Base-by-base conservation (phyloP, 2,797 vertebrate genomes). In the Oryzias dopingdopingensis region DNA sequence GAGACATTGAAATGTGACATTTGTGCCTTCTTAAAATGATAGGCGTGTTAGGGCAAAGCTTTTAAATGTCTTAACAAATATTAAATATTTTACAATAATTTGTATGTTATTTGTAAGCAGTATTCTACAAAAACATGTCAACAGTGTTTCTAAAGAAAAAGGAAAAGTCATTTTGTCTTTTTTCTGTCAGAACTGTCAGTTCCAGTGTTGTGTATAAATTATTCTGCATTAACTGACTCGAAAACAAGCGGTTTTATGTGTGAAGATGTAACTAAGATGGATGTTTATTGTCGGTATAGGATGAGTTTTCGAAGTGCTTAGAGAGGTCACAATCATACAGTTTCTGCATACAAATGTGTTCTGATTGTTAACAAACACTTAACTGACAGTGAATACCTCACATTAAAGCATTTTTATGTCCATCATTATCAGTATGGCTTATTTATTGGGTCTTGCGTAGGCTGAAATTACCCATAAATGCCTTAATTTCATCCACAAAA, bases 321-420 rank as follows among this genome's bases (percentile, higher is more conserved):
- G 57, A 63, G 47, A 59, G 59, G 81, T 73, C 58, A 56, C 32
- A 42, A 48, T 69, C 37, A 55, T 63, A 56, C 57, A 64, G 60
- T 63, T 53, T 76, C 52, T 68, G 41, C 29, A 57, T 59, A 22
- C 17, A 49, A 41, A 29, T 62, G 42, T 72, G 63, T 79, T 77
- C 52, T 16, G 60, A 67, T 75, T 66, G 71, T 86, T 86, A 59
- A 69, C 44, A 58, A 61, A 57, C 65, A 79, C 68, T 51, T 67
- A 62, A 75, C 56, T 58, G 76, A 57, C 66, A 74, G 66, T 68
- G 62, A 65, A 87, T 84, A 88, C 86, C 83, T 87, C 87, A 79
- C 29, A 85, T 72, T 87, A 84, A 85, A 86, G 22, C 72, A 74
- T 66, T 75, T 72, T 52, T 50, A 69, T 70, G 70, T 74, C 78